Evolutionary conservation across 2,797 vertebrate genomes (phyloP).

Genomic region (Argya squamiceps): DNA sequence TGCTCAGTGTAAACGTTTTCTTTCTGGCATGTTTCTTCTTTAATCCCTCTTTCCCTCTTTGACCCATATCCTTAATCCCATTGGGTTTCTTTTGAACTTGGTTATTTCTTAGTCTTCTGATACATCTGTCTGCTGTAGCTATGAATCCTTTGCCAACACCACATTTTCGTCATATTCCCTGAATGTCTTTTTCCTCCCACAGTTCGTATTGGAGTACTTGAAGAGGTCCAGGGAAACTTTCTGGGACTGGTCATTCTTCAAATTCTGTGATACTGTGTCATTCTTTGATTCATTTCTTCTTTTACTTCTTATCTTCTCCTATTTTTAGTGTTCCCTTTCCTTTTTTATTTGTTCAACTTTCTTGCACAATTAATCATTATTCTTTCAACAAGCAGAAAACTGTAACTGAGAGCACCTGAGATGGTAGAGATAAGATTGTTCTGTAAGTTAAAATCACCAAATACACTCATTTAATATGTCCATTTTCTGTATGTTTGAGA

Average conservation of each 20-base stretch:
- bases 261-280: neutral
- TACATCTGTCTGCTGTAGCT: constrained; percentile 59
- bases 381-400: neutral
- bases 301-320: neutral
- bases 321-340: constrained; percentile 6
- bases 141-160: constrained; percentile 61
- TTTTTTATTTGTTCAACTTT: neutral
- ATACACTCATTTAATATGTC: neutral
- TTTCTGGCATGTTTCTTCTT: constrained; percentile 76
- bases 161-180: constrained; percentile 47
- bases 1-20: constrained; percentile 73
- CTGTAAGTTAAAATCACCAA: neutral
- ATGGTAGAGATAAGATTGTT: neutral
- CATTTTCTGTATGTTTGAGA: neutral
- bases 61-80: constrained; percentile 71
- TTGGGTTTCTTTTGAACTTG: constrained; percentile 73
- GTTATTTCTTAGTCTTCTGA: constrained; percentile 62
- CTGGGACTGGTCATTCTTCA: constrained; percentile 49
- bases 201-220: neutral
- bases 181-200: constrained; percentile 54
- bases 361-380: neutral
- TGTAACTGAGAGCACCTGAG: neutral
- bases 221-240: constrained; percentile 46
- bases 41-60: constrained; percentile 74
- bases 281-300: constrained; percentile 7